These are phyloP conservation scores for Clepsis dumicolana DNA, from an alignment of 2,888 invertebrate genomes.

Conservation along the genomic window DNA sequence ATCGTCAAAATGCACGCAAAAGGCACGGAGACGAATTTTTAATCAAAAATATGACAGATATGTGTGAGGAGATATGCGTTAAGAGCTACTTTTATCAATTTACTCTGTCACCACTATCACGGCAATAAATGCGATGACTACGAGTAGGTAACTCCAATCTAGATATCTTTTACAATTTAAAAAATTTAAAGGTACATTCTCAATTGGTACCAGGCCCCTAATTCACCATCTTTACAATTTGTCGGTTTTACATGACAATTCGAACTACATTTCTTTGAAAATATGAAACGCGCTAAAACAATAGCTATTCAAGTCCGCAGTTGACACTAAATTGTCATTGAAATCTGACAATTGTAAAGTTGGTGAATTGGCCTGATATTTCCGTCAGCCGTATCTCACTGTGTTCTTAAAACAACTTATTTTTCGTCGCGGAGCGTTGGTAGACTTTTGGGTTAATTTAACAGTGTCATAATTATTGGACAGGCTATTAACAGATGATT, in stretches of 20 bases:
- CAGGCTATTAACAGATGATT: constrained; percentile 47
- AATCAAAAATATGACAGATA: not conserved
- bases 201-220: no score
- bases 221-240: no score
- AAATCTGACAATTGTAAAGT: no score
- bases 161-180: no score
- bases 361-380: no score
- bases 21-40: not conserved
- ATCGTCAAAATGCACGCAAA: no score
- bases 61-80: not conserved
- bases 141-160: not conserved
- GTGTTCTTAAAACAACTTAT: not conserved
- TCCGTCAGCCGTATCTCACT: not conserved
- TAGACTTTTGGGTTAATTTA: not conserved
- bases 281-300: no score
- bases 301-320: no score
- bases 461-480: constrained; percentile 19
- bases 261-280: no score
- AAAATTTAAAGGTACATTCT: no score
- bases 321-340: no score
- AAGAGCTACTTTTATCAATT: not conserved
- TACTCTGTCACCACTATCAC: not conserved
- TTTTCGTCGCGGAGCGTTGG: not conserved
- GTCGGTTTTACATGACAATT: no score
- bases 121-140: not conserved